Conservation (phyloP, 1,140 invertebrate genomes). For the Acyrthosiphon pisum region DNA sequence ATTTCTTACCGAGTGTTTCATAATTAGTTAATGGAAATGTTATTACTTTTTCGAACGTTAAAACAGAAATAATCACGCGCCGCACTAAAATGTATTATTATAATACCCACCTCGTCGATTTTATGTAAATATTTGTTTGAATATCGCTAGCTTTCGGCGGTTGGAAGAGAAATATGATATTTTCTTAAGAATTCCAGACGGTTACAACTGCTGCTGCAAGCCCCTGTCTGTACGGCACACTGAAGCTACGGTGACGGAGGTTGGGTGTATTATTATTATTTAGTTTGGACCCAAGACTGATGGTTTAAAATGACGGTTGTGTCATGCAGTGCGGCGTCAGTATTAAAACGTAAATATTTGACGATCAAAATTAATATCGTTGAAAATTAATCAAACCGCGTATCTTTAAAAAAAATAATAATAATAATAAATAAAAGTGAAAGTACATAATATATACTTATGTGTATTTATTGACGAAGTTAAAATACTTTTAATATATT, state of each 20-base stretch:
- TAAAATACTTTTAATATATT: constrained; percentile 22
- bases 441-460: neutral
- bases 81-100: neutral
- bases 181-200: neutral
- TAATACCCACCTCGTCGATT: neutral
- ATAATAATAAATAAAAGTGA: neutral
- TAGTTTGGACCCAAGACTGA: neutral
- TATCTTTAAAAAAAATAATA: neutral
- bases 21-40: constrained; percentile 7
- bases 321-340: neutral
- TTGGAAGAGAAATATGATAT: neutral
- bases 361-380: constrained; percentile 1
- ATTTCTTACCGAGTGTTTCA: neutral
- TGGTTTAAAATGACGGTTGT: neutral
- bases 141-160: neutral
- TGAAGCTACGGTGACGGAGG: neutral
- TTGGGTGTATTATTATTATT: neutral
- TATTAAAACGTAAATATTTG: constrained; percentile 19
- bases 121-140: neutral
- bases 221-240: neutral
- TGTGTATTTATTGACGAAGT: neutral
- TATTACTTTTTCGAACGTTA: neutral
- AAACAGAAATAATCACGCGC: neutral
- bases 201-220: neutral
- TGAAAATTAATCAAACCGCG: constrained; percentile 27